Conservation (phyloP, 1,140 invertebrate genomes). For the Neodiprion pinetum region DNA sequence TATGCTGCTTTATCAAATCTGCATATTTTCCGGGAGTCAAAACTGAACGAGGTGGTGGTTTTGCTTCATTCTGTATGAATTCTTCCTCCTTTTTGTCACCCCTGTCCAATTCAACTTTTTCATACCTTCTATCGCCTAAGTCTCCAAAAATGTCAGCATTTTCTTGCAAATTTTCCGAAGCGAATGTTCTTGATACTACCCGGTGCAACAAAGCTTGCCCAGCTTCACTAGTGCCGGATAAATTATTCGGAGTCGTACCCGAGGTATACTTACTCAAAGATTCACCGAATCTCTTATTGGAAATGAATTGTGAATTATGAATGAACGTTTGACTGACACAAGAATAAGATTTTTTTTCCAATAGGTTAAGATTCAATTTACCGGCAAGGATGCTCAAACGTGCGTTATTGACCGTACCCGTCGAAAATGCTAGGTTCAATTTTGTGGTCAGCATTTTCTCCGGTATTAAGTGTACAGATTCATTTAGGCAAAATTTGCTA, state of each 20-base stretch:
- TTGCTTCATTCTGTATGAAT: conserved; percentile 39
- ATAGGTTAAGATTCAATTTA: background rate
- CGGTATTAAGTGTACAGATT: background rate
- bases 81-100: conserved; percentile 47
- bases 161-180: background rate
- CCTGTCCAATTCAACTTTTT: conserved; percentile 42
- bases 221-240: too few relatives aligned
- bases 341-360: background rate
- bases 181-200: background rate
- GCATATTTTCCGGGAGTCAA: conserved; percentile 69
- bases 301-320: background rate
- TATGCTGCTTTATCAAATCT: conserved; percentile 71
- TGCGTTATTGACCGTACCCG: background rate
- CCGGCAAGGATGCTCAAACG: background rate
- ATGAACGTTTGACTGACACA: background rate
- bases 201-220: background rate
- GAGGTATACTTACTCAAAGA: background rate
- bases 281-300: background rate
- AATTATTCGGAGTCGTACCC: background rate
- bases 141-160: conserved; percentile 51
- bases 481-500: background rate
- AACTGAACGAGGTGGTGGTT: conserved; percentile 40
- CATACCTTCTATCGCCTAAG: conserved; percentile 38
- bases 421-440: background rate
- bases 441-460: background rate